Conservation (phyloP, 2,797 vertebrate genomes). For the Eidolon dupreanum region DNA sequence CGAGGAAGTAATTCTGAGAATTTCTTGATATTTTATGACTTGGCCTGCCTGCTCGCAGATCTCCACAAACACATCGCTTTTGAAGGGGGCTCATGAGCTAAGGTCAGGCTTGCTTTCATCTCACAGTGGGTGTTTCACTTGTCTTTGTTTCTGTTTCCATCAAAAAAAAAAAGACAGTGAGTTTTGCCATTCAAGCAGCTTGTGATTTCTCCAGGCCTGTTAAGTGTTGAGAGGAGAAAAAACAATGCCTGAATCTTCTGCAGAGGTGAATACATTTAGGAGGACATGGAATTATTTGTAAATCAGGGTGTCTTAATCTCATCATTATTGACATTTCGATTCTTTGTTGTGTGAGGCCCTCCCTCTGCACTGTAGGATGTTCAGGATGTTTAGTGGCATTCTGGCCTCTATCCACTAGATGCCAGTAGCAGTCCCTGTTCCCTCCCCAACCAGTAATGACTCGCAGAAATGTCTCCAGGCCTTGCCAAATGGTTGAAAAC, state of each 20-base stretch:
- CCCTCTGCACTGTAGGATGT: neutral
- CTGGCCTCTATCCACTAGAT: neutral
- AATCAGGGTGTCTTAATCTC: neutral
- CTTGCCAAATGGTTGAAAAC: neutral
- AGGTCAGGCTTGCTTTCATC: conserved; percentile 11
- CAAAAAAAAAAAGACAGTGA: neutral
- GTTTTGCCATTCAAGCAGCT: neutral
- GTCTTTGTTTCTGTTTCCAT: conserved; percentile 3
- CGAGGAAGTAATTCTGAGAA: neutral
- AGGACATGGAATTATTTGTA: neutral
- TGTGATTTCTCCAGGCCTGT: conserved; percentile 15
- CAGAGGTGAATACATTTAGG: neutral
- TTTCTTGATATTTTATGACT: neutral
- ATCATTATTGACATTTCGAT: neutral
- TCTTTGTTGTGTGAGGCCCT: neutral
- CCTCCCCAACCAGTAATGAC: neutral
- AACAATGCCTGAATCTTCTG: neutral
- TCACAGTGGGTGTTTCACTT: neutral
- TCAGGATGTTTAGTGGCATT: neutral
- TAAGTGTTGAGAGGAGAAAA: neutral
- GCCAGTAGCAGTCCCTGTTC: neutral
- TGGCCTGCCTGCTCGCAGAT: neutral
- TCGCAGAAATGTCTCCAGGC: neutral
- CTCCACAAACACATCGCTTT: neutral
- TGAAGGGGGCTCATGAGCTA: neutral